These are phyloP conservation scores for Labeo catla DNA, from an alignment of 2,113 vertebrate species.

Conservation along the genomic window DNA sequence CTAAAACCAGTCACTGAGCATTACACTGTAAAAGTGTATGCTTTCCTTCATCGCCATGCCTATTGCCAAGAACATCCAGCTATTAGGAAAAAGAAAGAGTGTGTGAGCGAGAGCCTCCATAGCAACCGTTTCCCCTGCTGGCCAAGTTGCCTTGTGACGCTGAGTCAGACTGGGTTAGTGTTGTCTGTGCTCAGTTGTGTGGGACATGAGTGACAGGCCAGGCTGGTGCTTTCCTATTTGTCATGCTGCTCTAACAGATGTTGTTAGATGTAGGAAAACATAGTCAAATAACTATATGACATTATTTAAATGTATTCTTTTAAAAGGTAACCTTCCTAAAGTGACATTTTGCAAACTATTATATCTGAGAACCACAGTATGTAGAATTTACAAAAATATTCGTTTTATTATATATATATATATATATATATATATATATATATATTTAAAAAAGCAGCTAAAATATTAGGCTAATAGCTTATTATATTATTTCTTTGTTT, in stretches of 20 bases:
- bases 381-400: too few relatives aligned
- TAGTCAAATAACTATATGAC: not conserved
- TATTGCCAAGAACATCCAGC: not conserved
- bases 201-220: constrained; percentile 3
- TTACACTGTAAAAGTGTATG: constrained; percentile 5
- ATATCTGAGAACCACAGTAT: not conserved
- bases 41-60: not conserved
- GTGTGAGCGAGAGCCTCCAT: constrained; percentile 51
- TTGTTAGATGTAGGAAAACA: not conserved
- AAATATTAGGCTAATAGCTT: not conserved
- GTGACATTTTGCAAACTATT: not conserved
- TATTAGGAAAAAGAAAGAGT: constrained; percentile 23
- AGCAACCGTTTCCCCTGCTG: constrained; percentile 56
- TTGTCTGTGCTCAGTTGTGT: not conserved
- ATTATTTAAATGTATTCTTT: not conserved
- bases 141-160: constrained; percentile 55
- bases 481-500: not conserved
- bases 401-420: too few relatives aligned
- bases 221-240: not conserved
- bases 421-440: too few relatives aligned
- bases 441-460: too few relatives aligned
- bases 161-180: constrained; percentile 26
- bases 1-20: not conserved
- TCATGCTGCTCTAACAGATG: not conserved
- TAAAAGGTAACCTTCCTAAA: not conserved